Conservation (phyloP, 2,797 vertebrate species). For the Anguilla pacifica region DNA sequence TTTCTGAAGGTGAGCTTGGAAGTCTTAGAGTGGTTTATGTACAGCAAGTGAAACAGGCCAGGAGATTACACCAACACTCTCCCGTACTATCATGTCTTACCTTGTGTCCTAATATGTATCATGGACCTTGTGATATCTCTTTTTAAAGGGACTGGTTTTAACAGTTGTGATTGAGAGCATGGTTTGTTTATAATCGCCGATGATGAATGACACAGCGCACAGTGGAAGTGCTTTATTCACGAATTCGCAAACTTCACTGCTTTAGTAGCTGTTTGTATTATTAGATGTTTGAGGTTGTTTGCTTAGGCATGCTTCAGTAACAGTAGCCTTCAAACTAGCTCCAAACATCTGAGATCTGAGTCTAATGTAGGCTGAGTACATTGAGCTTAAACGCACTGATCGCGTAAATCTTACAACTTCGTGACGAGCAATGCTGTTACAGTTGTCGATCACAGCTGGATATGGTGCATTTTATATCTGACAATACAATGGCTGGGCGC, state of each 20-base stretch:
- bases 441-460: background rate
- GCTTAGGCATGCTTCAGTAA: background rate
- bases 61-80: background rate
- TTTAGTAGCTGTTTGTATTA: too few species aligned
- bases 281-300: too few species aligned
- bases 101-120: background rate
- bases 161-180: background rate
- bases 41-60: conserved; percentile 17
- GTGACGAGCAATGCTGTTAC: background rate
- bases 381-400: background rate
- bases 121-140: background rate
- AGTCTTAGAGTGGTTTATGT: background rate
- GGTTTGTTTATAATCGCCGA: background rate
- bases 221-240: background rate
- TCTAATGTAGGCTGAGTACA: background rate
- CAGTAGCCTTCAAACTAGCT: background rate
- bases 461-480: background rate
- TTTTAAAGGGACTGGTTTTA: background rate
- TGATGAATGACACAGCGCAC: background rate
- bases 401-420: background rate
- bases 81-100: background rate
- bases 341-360: background rate
- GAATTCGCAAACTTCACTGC: background rate
- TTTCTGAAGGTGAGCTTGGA: conserved; percentile 73
- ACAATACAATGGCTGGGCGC: too few species aligned